These are phyloP conservation scores for Caligus rogercresseyi DNA, from an alignment of 1,140 invertebrate genomes.

Conservation along the genomic window DNA sequence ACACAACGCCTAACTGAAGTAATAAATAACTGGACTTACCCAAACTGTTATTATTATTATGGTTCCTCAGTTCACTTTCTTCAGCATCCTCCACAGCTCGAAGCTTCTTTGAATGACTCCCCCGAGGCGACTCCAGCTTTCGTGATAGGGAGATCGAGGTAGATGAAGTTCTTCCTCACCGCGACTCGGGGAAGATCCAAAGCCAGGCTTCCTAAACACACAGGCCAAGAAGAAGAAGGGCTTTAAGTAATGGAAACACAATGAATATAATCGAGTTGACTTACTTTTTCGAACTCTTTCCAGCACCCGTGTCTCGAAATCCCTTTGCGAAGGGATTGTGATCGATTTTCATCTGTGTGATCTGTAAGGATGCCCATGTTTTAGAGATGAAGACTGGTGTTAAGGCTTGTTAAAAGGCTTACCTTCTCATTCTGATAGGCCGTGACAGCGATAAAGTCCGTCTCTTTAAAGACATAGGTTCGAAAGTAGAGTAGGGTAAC, in stretches of 20 bases:
- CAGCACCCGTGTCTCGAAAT: constrained; percentile 89
- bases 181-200: neutral
- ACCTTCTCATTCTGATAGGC: constrained; percentile 93
- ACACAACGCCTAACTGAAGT: too few species aligned
- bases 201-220: neutral
- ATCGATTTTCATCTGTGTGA: constrained; percentile 95
- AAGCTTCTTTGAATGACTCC: neutral
- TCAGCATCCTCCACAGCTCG: neutral
- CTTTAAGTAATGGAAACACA: too few species aligned
- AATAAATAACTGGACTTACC: too few species aligned
- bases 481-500: constrained; percentile 83
- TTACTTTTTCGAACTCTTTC: constrained; percentile 90
- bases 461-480: constrained; percentile 97
- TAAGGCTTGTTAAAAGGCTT: too few species aligned
- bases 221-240: too few species aligned
- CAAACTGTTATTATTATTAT: neutral
- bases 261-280: too few species aligned
- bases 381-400: too few species aligned
- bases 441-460: constrained; percentile 92
- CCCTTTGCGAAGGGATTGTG: constrained; percentile 99
- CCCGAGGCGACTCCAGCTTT: neutral
- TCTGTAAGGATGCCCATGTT: too few species aligned
- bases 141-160: neutral
- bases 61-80: neutral
- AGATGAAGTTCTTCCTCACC: neutral